Evolutionary conservation across 1,140 invertebrate species (phyloP).

Genomic region (Plodia interpunctella): DNA sequence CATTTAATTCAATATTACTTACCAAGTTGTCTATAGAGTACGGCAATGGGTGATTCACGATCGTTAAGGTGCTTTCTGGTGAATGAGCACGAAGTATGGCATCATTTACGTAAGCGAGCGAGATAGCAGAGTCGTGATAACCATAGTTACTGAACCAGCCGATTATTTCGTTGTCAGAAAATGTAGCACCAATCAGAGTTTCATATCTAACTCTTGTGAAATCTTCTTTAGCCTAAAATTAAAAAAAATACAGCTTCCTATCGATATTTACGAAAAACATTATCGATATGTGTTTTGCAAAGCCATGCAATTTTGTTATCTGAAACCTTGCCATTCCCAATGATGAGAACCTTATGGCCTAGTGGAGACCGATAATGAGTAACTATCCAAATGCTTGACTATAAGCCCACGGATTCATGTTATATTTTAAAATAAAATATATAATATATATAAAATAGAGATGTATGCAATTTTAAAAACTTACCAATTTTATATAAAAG

Average conservation of each 20-base stretch:
- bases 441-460: neutral
- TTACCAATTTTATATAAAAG: conserved; percentile 67
- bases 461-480: conserved; percentile 15
- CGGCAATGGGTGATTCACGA: conserved; percentile 59
- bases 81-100: conserved; percentile 74
- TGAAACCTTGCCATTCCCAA: too few relatives aligned
- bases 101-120: conserved; percentile 80
- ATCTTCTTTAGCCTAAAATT: conserved; percentile 39
- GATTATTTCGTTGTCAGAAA: conserved; percentile 55
- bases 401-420: too few relatives aligned
- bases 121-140: conserved; percentile 82
- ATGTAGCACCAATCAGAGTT: conserved; percentile 72
- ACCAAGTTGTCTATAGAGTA: conserved; percentile 68
- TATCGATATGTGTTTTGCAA: too few relatives aligned
- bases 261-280: too few relatives aligned
- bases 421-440: too few relatives aligned
- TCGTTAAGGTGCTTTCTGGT: conserved; percentile 71
- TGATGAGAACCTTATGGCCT: too few relatives aligned
- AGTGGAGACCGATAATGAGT: too few relatives aligned
- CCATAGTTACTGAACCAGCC: conserved; percentile 83
- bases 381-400: too few relatives aligned
- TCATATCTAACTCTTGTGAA: conserved; percentile 53
- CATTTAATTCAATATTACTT: conserved; percentile 31
- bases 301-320: too few relatives aligned
- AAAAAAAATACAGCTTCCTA: conserved; percentile 6